phyloP scores from a whole-genome alignment of 2,888 invertebrate genomes.

The Noctua fimbriata region DNA sequence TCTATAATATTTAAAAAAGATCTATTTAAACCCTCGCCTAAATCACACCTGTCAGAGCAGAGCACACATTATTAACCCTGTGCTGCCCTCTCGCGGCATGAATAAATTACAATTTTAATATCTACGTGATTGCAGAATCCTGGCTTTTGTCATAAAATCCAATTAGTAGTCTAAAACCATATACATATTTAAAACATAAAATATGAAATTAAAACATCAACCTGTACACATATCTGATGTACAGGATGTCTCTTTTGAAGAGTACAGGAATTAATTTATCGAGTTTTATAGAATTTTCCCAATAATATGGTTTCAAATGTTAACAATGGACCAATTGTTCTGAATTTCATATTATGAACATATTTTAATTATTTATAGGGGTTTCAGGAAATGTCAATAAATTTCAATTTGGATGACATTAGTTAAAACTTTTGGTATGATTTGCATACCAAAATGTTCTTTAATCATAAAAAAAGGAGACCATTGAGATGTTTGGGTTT shows the following conservation, averaged over 20 bases:
- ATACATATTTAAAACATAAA: conserved; percentile 1
- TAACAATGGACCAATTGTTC: conserved; percentile 3
- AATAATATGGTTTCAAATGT: neutral
- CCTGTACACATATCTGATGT: neutral
- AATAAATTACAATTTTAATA: conserved; percentile 53
- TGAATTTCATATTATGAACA: neutral
- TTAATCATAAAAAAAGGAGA: neutral
- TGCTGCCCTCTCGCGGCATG: conserved; percentile 17
- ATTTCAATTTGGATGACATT: conserved; percentile 9
- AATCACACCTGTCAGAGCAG: neutral
- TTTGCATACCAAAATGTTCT: neutral
- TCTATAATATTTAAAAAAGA: no score
- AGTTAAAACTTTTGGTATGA: neutral
- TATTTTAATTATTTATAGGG: conserved; percentile 8
- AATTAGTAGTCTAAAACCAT: conserved; percentile 28
- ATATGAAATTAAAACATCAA: neutral
- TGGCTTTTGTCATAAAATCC: conserved; percentile 9
- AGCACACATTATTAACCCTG: conserved; percentile 10
- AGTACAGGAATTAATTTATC: conserved; percentile 5
- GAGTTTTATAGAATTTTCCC: conserved; percentile 11
- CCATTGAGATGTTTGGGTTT: neutral
- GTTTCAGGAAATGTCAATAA: neutral
- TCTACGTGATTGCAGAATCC: conserved; percentile 3
- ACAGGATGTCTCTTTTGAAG: neutral
- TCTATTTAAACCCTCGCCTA: neutral